Evolutionary conservation across 2,888 invertebrate species (phyloP).

Genomic region (Ophion ellenae): DNA sequence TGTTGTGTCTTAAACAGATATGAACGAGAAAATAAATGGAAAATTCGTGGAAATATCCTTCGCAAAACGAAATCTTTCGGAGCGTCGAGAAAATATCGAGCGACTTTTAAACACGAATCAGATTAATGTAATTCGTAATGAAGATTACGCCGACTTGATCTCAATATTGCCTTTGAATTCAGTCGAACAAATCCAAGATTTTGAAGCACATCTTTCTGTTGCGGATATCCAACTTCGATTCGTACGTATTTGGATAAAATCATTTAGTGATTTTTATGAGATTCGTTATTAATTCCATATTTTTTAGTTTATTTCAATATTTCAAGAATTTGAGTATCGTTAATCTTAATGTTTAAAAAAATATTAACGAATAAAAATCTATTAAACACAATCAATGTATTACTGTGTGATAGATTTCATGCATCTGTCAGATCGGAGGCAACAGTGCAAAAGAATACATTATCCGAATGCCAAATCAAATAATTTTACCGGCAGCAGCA

Average conservation of each 20-base stretch:
- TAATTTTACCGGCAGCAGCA: neutral
- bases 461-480: neutral
- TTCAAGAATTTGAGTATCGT: neutral
- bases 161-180: neutral
- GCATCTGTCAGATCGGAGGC: slow-evolving; percentile 12
- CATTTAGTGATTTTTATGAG: too few relatives aligned
- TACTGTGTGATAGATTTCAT: slow-evolving; percentile 8
- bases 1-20: slow-evolving; percentile 10
- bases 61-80: neutral
- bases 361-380: neutral
- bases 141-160: slow-evolving; percentile 2
- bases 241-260: neutral
- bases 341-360: neutral
- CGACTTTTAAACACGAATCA: slow-evolving; percentile 3
- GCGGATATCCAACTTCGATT: neutral
- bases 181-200: slow-evolving; percentile 1
- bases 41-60: neutral
- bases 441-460: slow-evolving; percentile 17
- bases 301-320: too few relatives aligned
- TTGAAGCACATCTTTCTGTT: slow-evolving; percentile 4
- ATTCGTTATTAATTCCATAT: too few relatives aligned
- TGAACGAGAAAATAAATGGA: slow-evolving; percentile 11
- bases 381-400: neutral
- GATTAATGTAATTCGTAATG: neutral
- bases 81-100: neutral